Percentiles rank a stretch among this genome's conserved stretches.
phyloP scores from a whole-genome alignment of 2,888 invertebrate species.

The Idaea biselata region DNA sequence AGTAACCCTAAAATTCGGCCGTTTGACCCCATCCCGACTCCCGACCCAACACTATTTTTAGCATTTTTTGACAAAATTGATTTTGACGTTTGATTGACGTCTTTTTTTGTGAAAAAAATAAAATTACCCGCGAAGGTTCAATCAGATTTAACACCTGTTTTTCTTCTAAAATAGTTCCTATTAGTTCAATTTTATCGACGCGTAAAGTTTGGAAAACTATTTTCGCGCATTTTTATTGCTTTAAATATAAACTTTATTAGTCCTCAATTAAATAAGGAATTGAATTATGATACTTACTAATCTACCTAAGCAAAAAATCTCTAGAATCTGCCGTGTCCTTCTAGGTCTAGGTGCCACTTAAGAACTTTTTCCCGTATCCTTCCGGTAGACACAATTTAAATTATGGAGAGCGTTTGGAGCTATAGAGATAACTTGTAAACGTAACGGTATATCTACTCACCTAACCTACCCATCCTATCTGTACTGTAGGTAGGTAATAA shows the following conservation, averaged over 20 bases:
- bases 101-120: neutral
- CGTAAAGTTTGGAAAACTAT: too few species aligned
- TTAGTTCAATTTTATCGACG: too few species aligned
- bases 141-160: too few species aligned
- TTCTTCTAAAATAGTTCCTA: too few species aligned
- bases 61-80: neutral
- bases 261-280: neutral
- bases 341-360: too few species aligned
- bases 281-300: neutral
- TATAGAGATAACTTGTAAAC: too few species aligned
- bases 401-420: too few species aligned
- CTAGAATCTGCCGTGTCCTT: too few species aligned
- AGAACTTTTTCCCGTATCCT: too few species aligned
- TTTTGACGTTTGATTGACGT: neutral
- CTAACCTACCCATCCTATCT: neutral
- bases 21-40: neutral
- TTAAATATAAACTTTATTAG: neutral
- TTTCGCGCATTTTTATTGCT: neutral
- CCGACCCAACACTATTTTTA: neutral
- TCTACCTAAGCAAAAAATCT: too few species aligned
- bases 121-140: neutral
- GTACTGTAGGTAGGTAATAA: neutral
- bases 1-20: neutral
- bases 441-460: too few species aligned
- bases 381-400: too few species aligned